A percentile compares a stretch with the other conserved stretches of the same genome.
Conservation (phyloP, 2,888 invertebrate genomes). For the Torymus auratus region DNA sequence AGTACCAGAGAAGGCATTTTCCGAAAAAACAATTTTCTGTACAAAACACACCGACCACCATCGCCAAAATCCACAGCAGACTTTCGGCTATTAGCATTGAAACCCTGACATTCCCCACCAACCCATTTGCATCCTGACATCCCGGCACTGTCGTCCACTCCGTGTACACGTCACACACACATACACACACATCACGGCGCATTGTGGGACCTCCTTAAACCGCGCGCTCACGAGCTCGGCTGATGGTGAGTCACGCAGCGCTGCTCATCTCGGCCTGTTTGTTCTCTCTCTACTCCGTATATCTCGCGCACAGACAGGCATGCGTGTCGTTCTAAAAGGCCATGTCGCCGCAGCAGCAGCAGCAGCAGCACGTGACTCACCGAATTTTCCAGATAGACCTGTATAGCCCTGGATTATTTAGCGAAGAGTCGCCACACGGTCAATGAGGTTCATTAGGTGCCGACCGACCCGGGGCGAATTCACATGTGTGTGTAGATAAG, state of each 20-base stretch:
- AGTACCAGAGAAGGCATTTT: too few relatives aligned
- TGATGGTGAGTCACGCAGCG: constrained; percentile 16
- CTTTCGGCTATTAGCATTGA: too few relatives aligned
- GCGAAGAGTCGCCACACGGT: background rate
- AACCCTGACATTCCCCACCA: too few relatives aligned
- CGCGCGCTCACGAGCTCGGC: background rate
- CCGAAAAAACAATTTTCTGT: too few relatives aligned
- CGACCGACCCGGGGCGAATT: too few relatives aligned
- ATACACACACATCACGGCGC: background rate
- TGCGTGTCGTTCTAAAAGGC: constrained; percentile 27
- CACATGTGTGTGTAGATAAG: too few relatives aligned
- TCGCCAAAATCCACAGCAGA: too few relatives aligned
- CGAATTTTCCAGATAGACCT: constrained; percentile 39
- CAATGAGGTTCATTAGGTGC: too few relatives aligned
- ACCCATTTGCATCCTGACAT: too few relatives aligned
- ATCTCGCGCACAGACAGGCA: background rate
- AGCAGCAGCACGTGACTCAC: constrained; percentile 27
- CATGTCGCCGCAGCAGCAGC: background rate
- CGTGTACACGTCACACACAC: too few relatives aligned
- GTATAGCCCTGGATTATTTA: background rate
- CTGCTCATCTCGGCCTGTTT: constrained; percentile 23
- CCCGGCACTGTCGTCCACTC: too few relatives aligned
- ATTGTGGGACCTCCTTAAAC: constrained; percentile 20
- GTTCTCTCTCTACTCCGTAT: background rate
- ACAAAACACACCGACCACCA: too few relatives aligned